Base-by-base conservation (phyloP, 2,113 vertebrate species). In the Seriola quinqueradiata region DNA sequence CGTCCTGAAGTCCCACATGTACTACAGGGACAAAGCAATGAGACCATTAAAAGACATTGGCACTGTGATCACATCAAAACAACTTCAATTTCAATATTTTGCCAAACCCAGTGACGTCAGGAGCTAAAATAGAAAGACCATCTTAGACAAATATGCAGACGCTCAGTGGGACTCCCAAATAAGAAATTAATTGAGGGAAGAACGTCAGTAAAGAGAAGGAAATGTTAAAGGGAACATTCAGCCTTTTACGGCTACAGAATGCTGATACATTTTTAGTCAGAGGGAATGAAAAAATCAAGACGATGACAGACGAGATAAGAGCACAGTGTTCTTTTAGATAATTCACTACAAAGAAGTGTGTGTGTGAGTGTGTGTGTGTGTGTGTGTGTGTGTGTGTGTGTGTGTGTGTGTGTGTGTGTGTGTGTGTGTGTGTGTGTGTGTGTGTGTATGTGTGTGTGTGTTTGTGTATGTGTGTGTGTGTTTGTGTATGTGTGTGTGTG, bases 1-100 rank as follows among this genome's bases (percentile, higher is more conserved):
- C 88, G 94, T 9, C 97, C 96, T 0, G 89, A 79, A 0, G 90
- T 80, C 38, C 93, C 81, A 65, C 98, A 99, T n/a, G 98, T 97
- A 83, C 98, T 99, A 88, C 13, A 86, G 8, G 19, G n/a, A 38
- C 36, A 64, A 40, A 44, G 44, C 52, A 3, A 72, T 23, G 32
- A 68, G 57, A 59, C 14, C 57, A 69, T 58, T 82, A 23, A 76
- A 64, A 77, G 34, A 8, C 8, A 58, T 40, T 2, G 38, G 32
- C 52, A 9, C 21, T 58, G 36, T 60, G 72, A 74, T n/a, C 59
- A 16, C 50, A 36, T 50, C 7, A 25, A 70, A 74, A 71, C 32
- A 38, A 5, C 25, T 17, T 23, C 0, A 16, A 10, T 57, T 16
- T 66, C 3, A 14, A 73, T 48, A 42, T 78, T 65, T 10, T 57